Evolutionary conservation across 1,140 invertebrate genomes (phyloP), one percentile per base, ranked within the genome.

Genomic region (Heliconius congener): DNA sequence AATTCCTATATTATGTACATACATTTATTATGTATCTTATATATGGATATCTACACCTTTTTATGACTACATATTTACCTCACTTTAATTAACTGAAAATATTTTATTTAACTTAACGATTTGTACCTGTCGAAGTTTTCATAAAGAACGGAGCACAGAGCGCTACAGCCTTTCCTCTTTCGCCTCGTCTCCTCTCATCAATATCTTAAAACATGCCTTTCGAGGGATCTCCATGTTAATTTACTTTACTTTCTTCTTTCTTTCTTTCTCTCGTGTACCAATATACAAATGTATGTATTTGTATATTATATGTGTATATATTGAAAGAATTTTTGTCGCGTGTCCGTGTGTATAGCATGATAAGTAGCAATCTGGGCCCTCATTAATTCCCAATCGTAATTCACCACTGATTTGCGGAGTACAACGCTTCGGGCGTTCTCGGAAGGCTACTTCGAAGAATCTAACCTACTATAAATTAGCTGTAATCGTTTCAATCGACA

Each of bases 361-460:
- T 37, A 18, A 70, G 77, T 60, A 74, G 73, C 77, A 74, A 74
- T 79, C 74, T 76, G 77, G 74, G 50, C 71, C 50, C 81, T 81
- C 82, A 82, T 82, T 85, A 83, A 83, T 77, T 82, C 80, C n/a
- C 79, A 57, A 77, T 77, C 60, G 72, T 81, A 79, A 82, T 82
- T 82, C 76, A 85, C 52, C 30, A 82, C 79, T 80, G 80, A 85
- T 83, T 79, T 81, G 80, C 76, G 78, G 37, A 55, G 78, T 75
- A 66, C 70, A 76, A 77, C 76, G 34, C 73, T 78, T n/a, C 42
- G 42, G 66, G 70, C 66, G 37, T 82, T 79, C 78, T 85, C 71
- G 73, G 85, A 86, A 86, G 81, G 73, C 72, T 1, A 11, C 72
- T 84, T 86, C 83, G 80, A 6, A 55, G 80, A 83, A 86, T 81